Conservation (phyloP, 2,113 vertebrate genomes). For the Sterna hirundo region DNA sequence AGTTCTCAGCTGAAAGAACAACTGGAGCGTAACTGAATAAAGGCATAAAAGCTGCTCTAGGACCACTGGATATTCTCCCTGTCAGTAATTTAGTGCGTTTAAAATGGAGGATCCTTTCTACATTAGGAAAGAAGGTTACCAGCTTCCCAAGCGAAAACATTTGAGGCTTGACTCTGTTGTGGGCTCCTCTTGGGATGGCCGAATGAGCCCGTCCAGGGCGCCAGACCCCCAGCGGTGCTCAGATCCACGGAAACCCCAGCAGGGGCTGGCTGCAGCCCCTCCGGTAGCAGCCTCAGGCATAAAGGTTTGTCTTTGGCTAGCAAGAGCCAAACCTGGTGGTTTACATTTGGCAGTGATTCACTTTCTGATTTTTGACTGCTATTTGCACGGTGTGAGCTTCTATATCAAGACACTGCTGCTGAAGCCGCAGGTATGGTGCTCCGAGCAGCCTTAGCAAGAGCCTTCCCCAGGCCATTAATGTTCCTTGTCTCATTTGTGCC, state of each 20-base stretch:
- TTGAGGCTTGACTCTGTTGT: background rate
- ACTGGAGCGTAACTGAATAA: background rate
- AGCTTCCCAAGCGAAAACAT: background rate
- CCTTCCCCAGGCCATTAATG: background rate
- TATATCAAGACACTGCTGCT: rapidly evolving
- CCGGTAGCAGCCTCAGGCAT: background rate
- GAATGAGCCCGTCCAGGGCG: background rate
- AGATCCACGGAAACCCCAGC: background rate
- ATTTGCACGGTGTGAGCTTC: background rate
- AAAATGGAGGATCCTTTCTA: background rate
- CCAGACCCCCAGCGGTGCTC: background rate
- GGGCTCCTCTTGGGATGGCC: background rate
- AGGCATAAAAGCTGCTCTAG: slow-evolving; percentile 5
- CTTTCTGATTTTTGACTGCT: background rate
- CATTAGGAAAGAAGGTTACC: background rate
- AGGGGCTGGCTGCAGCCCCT: background rate
- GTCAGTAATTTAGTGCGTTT: background rate
- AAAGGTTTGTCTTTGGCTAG: background rate
- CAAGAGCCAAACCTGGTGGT: background rate
- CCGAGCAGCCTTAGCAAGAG: background rate
- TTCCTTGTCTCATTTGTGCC: background rate
- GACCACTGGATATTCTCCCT: background rate
- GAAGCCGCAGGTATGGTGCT: rapidly evolving
- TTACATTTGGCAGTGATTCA: background rate
- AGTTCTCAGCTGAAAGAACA: background rate